Percentiles rank a stretch among this genome's conserved stretches.
Conservation (phyloP, 2,797 vertebrate species). For the Centroberyx gerrardi region DNA sequence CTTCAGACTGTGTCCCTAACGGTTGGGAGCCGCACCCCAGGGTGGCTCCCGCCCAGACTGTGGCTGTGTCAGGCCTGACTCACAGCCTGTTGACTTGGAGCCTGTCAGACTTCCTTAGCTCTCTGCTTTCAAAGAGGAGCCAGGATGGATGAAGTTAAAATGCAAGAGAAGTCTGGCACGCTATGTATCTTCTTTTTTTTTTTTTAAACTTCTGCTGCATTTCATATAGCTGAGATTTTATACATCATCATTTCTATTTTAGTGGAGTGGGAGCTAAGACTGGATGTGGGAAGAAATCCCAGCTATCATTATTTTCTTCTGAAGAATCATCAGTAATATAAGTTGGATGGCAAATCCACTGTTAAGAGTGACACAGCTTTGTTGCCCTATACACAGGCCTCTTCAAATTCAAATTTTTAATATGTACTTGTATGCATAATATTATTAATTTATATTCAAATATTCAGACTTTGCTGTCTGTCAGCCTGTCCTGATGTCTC, state of each 20-base stretch:
- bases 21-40: conserved; percentile 36
- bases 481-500: background rate
- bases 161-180: background rate
- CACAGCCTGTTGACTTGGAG: conserved; percentile 42
- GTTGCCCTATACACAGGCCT: no score
- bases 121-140: background rate
- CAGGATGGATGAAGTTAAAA: conserved; percentile 8
- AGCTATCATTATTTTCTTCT: background rate
- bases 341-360: background rate
- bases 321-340: background rate
- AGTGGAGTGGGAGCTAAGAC: background rate
- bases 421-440: background rate
- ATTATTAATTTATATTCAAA: background rate
- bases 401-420: background rate
- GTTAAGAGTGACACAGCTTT: background rate
- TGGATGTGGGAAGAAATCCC: background rate
- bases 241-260: conserved; percentile 1
- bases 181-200: background rate
- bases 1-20: conserved; percentile 22
- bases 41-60: conserved; percentile 34
- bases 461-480: background rate
- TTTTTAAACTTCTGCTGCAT: conserved; percentile 5
- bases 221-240: background rate
- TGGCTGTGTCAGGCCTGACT: conserved; percentile 47
- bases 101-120: conserved; percentile 29